A percentile compares a stretch with the other conserved stretches of the same genome.
phyloP scores from a whole-genome alignment of 2,113 vertebrate genomes.

The Solea senegalensis region DNA sequence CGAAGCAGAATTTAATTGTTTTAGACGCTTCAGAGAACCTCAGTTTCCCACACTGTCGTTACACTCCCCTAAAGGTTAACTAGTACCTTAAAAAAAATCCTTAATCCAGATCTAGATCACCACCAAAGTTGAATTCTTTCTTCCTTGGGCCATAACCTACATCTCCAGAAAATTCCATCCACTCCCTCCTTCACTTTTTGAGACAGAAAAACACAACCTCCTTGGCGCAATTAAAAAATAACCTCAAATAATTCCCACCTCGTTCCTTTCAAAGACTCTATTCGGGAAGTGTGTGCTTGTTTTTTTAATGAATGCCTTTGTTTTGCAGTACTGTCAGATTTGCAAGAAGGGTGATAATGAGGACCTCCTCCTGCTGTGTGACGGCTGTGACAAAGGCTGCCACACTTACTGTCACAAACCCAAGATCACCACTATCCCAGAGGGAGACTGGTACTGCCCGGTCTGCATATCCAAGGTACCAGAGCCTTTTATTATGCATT shows the following conservation, averaged over 20 bases:
- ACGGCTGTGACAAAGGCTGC: conserved; percentile 98
- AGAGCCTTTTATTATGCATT: background rate
- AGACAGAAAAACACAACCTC: too few species aligned
- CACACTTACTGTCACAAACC: conserved; percentile 99
- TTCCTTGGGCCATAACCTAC: too few species aligned
- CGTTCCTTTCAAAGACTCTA: background rate
- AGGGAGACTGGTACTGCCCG: conserved; percentile 99
- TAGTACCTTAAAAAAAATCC: too few species aligned
- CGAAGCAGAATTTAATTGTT: too few species aligned
- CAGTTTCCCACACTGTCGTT: too few species aligned
- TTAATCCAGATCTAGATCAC: too few species aligned
- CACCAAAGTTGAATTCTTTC: too few species aligned
- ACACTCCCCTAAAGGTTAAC: too few species aligned
- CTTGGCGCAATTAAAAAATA: background rate
- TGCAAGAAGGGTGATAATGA: conserved; percentile 98
- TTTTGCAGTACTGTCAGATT: conserved; percentile 96
- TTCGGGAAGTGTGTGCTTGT: background rate
- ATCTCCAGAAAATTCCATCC: too few species aligned
- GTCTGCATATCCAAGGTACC: conserved; percentile 97
- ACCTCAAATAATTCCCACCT: background rate
- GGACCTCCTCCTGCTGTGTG: conserved; percentile 95
- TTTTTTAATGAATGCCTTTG: conserved; percentile 52
- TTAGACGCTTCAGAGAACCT: too few species aligned
- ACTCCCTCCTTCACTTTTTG: too few species aligned
- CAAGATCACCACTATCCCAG: conserved; percentile 95